These are phyloP conservation scores for Drosophila subobscura DNA, from an alignment of 1,140 invertebrate species.

Conservation along the genomic window DNA sequence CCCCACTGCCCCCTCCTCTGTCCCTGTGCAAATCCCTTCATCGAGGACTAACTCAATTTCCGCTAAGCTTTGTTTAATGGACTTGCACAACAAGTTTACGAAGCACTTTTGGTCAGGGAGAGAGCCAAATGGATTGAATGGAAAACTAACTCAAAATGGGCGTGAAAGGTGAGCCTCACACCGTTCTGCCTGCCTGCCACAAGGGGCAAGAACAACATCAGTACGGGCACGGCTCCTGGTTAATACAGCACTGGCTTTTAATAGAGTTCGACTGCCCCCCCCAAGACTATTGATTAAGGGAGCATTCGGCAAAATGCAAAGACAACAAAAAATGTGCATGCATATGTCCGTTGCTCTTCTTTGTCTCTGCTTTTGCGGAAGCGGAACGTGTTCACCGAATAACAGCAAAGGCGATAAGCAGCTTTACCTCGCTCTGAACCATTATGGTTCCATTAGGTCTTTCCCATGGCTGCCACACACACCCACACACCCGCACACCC, in stretches of 20 bases:
- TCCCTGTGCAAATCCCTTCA: conserved; percentile 4
- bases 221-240: conserved; percentile 7
- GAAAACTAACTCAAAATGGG: not conserved
- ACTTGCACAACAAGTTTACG: conserved; percentile 59
- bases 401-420: no score
- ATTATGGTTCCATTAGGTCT: no score
- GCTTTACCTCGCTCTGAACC: no score
- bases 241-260: conserved; percentile 36
- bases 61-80: conserved; percentile 67
- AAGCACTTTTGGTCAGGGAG: conserved; percentile 47
- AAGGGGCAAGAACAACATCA: not conserved
- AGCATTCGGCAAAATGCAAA: no score
- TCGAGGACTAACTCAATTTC: conserved; percentile 39
- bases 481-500: no score
- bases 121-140: not conserved
- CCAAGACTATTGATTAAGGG: no score
- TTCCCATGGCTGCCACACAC: no score
- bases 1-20: not conserved
- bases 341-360: no score
- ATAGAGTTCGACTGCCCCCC: conserved; percentile 40
- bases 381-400: no score
- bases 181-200: no score
- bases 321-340: no score
- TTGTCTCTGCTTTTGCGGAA: no score
- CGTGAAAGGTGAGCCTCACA: not conserved